phyloP scores from a whole-genome alignment of 2,888 invertebrate species.

The Abrostola tripartita region DNA sequence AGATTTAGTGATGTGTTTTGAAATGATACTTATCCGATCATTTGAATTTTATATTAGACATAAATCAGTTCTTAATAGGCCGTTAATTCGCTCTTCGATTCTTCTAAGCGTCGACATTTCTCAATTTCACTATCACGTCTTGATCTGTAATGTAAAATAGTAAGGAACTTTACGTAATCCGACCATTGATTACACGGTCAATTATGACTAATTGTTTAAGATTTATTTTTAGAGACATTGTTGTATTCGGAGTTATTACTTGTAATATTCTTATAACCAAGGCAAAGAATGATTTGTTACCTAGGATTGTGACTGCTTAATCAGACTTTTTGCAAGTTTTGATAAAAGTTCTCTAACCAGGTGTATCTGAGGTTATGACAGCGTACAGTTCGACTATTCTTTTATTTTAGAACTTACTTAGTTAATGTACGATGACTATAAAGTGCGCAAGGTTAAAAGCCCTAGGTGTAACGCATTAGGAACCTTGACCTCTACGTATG shows the following conservation, averaged over 20 bases:
- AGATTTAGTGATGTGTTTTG: too few species aligned
- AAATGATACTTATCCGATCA: too few species aligned
- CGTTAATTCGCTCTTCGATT: conserved; percentile 6
- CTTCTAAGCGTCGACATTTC: conserved; percentile 6
- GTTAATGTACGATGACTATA: conserved; percentile 69
- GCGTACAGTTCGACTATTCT: conserved; percentile 53
- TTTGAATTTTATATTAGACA: background rate
- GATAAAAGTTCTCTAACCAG: too few species aligned
- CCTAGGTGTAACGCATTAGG: conserved; percentile 76
- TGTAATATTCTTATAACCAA: background rate
- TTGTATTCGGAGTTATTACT: too few species aligned
- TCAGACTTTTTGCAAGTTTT: background rate
- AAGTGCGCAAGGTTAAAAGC: conserved; percentile 73
- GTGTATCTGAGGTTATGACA: too few species aligned
- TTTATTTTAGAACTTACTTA: conserved; percentile 67
- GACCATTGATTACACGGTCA: conserved; percentile 12
- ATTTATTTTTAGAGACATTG: conserved; percentile 1
- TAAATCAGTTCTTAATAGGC: background rate
- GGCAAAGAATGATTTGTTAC: background rate
- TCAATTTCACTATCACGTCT: conserved; percentile 18
- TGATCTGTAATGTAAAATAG: conserved; percentile 8
- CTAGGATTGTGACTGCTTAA: background rate
- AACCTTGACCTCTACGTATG: conserved; percentile 75
- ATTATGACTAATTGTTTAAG: conserved; percentile 6
- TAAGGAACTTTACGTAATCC: conserved; percentile 8